Evolutionary conservation across 2,888 invertebrate genomes (phyloP).

Genomic region (Parapristionchus giblindavisi): DNA sequence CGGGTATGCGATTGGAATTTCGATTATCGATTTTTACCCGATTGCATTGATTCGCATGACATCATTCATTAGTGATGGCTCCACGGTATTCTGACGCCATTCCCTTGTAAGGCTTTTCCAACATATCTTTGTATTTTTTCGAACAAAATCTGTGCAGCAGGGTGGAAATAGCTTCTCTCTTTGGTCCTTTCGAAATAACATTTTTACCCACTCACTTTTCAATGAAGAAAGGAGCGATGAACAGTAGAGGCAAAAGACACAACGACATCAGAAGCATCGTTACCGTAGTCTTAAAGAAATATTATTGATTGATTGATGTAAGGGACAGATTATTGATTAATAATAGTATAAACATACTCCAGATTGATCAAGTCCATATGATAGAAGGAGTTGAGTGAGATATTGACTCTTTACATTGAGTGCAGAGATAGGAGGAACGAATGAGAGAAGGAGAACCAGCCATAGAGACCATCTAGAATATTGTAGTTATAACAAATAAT

Average conservation of each 20-base stretch:
- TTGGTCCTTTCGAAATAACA: no score
- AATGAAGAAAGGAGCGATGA: constrained; percentile 28
- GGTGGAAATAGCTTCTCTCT: no score
- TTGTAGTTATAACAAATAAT: neutral
- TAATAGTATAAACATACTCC: constrained; percentile 37
- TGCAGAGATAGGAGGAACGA: constrained; percentile 62
- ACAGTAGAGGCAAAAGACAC: constrained; percentile 34
- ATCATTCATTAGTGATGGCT: no score
- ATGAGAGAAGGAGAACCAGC: constrained; percentile 55
- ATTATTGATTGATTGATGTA: neutral
- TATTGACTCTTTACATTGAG: constrained; percentile 65
- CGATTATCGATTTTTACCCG: neutral
- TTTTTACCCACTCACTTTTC: constrained; percentile 27
- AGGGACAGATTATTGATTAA: neutral
- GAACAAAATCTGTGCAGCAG: no score
- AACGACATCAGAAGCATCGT: constrained; percentile 41
- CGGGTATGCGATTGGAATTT: neutral
- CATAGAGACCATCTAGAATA: constrained; percentile 55
- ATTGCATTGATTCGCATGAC: no score
- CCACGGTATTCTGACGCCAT: no score
- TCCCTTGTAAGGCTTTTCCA: no score
- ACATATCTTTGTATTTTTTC: no score
- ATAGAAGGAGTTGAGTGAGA: constrained; percentile 55
- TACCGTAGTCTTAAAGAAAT: constrained; percentile 35
- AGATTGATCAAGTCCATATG: constrained; percentile 57